Evolutionary conservation across 1,140 invertebrate species (phyloP).

Genomic region (Batillaria attramentaria): DNA sequence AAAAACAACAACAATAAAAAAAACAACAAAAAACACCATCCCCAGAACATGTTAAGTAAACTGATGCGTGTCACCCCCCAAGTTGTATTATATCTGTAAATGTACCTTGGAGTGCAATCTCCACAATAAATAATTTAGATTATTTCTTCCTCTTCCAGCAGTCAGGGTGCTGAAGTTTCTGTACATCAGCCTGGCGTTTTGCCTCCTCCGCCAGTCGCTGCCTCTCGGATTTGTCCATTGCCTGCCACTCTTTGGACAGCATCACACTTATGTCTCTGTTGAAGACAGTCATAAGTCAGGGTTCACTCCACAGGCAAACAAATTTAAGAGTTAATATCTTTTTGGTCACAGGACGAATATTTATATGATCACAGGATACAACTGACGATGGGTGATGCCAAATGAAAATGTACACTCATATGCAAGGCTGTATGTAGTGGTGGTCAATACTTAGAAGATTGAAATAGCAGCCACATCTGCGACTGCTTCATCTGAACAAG

Average conservation of each 20-base stretch:
- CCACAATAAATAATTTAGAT: constrained; percentile 28
- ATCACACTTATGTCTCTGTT: constrained; percentile 76
- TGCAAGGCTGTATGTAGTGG: too few relatives aligned
- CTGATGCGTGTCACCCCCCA: neutral
- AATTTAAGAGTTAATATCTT: too few relatives aligned
- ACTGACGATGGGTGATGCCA: too few relatives aligned
- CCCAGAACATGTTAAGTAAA: neutral
- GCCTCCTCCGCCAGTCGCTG: constrained; percentile 72
- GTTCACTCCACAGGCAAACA: too few relatives aligned
- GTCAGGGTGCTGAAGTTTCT: constrained; percentile 75
- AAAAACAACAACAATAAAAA: neutral
- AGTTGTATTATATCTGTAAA: constrained; percentile 16
- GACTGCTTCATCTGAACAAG: too few relatives aligned
- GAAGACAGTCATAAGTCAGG: too few relatives aligned
- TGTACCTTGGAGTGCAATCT: constrained; percentile 9
- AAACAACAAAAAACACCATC: too few relatives aligned
- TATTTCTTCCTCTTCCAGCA: constrained; percentile 76
- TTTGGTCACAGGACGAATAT: too few relatives aligned
- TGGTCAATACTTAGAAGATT: too few relatives aligned
- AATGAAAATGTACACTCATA: too few relatives aligned
- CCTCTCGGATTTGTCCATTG: constrained; percentile 70
- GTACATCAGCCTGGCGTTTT: constrained; percentile 73
- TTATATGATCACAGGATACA: too few relatives aligned
- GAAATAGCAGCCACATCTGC: too few relatives aligned
- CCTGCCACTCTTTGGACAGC: constrained; percentile 75